phyloP scores from a whole-genome alignment of 2,888 invertebrate species.

The Drosophila cracens region DNA sequence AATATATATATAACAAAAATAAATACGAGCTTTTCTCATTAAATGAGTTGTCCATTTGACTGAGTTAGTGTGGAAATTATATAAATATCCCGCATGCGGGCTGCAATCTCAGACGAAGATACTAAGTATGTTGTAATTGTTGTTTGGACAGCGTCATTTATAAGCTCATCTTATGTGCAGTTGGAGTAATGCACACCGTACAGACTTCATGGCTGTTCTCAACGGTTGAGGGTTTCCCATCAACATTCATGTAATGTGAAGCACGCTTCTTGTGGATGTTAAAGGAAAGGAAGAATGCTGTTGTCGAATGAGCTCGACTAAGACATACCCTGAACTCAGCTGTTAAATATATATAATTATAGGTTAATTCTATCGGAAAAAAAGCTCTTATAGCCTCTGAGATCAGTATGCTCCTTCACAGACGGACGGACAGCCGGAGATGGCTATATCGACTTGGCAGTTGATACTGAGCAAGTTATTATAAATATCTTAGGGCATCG shows the following conservation, averaged over 20 bases:
- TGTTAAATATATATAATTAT: neutral
- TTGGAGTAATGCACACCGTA: neutral
- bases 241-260: neutral
- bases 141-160: neutral
- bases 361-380: neutral
- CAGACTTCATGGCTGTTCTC: neutral
- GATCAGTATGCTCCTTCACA: neutral
- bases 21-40: neutral
- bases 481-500: neutral
- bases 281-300: neutral
- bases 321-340: neutral
- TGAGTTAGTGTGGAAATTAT: neutral
- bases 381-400: neutral
- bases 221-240: neutral
- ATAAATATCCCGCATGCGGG: neutral
- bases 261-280: neutral
- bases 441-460: neutral
- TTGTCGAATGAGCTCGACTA: neutral
- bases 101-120: neutral
- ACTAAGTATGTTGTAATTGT: neutral
- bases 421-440: too few relatives aligned
- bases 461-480: neutral
- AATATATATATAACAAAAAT: neutral
- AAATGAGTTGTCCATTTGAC: slow-evolving; percentile 8
- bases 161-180: neutral